These are phyloP conservation scores for Crenichthys baileyi DNA, from an alignment of 2,797 vertebrate genomes.

Conservation along the genomic window DNA sequence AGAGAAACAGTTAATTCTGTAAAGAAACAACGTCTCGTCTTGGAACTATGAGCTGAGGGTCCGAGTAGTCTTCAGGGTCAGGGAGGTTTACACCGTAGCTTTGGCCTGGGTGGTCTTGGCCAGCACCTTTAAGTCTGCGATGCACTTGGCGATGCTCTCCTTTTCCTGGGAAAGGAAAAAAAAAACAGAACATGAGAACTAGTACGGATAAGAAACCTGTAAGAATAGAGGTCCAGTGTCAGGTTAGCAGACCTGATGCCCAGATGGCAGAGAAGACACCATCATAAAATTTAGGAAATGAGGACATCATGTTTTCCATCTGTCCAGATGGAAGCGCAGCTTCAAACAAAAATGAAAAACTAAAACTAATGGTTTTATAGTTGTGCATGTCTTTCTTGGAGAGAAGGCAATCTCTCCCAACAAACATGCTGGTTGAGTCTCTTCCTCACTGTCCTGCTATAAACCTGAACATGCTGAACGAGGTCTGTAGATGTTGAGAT, in stretches of 20 bases:
- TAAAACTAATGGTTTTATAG: background rate
- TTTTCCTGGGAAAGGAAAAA: constrained; percentile 86
- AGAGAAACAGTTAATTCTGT: constrained; percentile 75
- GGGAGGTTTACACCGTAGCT: constrained; percentile 63
- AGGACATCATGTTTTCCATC: too few relatives aligned
- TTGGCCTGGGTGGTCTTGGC: constrained; percentile 83
- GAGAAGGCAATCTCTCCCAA: background rate
- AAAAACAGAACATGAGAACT: constrained; percentile 4
- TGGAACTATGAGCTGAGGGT: constrained; percentile 34
- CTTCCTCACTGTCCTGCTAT: background rate
- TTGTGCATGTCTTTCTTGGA: background rate
- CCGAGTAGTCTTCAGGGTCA: constrained; percentile 43
- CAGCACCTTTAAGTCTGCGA: constrained; percentile 89
- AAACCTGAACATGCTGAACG: background rate
- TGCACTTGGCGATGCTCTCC: constrained; percentile 94
- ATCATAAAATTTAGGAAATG: too few relatives aligned
- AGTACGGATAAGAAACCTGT: background rate
- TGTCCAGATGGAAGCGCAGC: too few relatives aligned
- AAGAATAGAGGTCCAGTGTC: background rate
- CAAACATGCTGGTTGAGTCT: background rate
- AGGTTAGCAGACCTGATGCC: too few relatives aligned
- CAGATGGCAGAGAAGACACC: too few relatives aligned
- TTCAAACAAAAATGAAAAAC: too few relatives aligned
- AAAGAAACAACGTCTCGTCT: constrained; percentile 67
- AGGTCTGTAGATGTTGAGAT: background rate